Base-by-base conservation (phyloP, 1,140 invertebrate species). In the Anastrepha obliqua region DNA sequence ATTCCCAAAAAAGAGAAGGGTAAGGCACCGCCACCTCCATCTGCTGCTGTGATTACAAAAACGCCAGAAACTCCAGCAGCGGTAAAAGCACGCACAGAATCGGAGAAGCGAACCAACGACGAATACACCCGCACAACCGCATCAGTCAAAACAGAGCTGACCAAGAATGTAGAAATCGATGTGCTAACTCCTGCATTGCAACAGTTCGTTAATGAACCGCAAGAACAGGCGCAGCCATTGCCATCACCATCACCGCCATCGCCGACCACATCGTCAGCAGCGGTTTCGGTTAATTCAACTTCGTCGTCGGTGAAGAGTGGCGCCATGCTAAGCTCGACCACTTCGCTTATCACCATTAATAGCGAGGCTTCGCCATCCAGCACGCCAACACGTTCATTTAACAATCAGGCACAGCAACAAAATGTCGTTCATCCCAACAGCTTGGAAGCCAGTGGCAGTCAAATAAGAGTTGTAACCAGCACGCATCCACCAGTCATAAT, bases 381-480 rank as follows among this genome's bases (percentile, higher is more conserved):
- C 62, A 62, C 88, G 39, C 20, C 60, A 29, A 62, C 62, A 85
- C 62, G 88, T 89, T 15, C 89, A 85, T 20, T 67, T 29, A 67
- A 86, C 5, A 55, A 59, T 60, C 60, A 62, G 55, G 59, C 87
- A 51, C 51, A 62, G 44, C 55, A 87, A 70, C 91, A 91, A 85
- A 91, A 90, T 51, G 65, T 92, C 65, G 89, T 92, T 20, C 62
- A 96, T 65, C 95, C 95, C 2, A 97, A 97, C 91, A 96, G 96
- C 90, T 93, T 96, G 85, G 95, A 95, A 11, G 95, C 96, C 2
- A 96, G 96, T 88, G 95, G 96, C 60, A 96, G 96, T 88, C 96
- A 96, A 89, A 96, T 97, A 39, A 97, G 96, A 2, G 96, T 97
- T 4, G 97, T 97, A 78, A 97, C 96, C 11, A 97, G 96, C 47